Base-by-base conservation (phyloP, 2,113 vertebrate genomes). In the Dipodomys stephensi region DNA sequence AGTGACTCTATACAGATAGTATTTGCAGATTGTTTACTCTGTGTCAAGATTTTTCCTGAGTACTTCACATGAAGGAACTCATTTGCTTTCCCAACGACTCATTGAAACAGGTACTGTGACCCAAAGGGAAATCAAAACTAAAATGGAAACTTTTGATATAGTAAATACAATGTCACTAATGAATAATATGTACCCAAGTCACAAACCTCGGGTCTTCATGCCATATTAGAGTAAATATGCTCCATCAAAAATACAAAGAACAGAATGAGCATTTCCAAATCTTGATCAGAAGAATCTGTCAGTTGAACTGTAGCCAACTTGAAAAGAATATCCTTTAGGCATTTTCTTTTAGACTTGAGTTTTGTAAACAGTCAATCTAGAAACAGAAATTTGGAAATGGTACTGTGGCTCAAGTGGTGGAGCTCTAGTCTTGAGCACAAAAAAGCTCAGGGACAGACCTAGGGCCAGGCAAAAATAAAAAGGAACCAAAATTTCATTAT, bases 401-500 rank as follows among this genome's bases (percentile, higher is more conserved):
- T 16, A 16, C 15, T 57, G 53, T 57, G 53, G 53, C 53, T 57
- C 53, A 57, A 57, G 53, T 16, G 53, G 53, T 57, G 15, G 53
- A 57, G 15, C 15, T 4, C 53, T 57, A 18, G 15, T 57, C 53
- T 57, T 57, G 3, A 57, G 12, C 53, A 57, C 53, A 57, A 57
- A 57, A 13, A 57, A 57, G 15, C 53, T 57, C 53, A 57, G 53
- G 12, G 53, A 57, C 53, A 57, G 53, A 57, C 15, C 53, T 18
- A 57, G 53, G 53, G 11, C 53, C 39, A 39, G 39, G 39, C 39
- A 39, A 39, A 39, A 39, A 39, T 39, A 57, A 57, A 57, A 85
- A 89, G 77, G 94, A 86, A 84, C 87, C 73, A 44, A 95, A 72
- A 30, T 62, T 94, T 93, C 57, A 65, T 96, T 89, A 82, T 88